Conservation (phyloP, 2,888 invertebrate genomes). For the Oscheius sp. region DNA sequence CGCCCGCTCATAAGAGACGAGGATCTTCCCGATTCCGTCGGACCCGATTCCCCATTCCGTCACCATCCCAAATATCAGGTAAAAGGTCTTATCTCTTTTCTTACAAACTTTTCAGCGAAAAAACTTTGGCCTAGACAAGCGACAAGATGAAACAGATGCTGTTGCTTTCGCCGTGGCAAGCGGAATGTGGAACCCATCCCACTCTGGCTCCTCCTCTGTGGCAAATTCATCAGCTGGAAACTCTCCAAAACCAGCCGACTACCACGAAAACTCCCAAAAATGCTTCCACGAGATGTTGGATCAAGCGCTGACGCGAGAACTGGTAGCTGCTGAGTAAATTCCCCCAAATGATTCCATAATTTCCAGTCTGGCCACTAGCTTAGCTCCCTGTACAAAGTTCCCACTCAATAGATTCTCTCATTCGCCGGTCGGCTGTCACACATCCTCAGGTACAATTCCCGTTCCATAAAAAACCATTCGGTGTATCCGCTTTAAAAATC, state of each 20-base stretch:
- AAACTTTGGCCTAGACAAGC: slow-evolving; percentile 14
- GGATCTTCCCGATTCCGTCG: slow-evolving; percentile 57
- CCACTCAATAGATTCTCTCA: neutral
- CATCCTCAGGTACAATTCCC: slow-evolving; percentile 24
- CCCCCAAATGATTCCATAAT: slow-evolving; percentile 8
- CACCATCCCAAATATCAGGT: slow-evolving; percentile 65
- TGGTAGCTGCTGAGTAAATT: slow-evolving; percentile 31
- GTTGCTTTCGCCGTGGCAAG: slow-evolving; percentile 28
- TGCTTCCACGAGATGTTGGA: slow-evolving; percentile 29
- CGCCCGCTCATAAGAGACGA: slow-evolving; percentile 54
- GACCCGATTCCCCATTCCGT: slow-evolving; percentile 59
- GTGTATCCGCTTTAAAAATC: slow-evolving; percentile 24
- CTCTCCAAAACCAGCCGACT: slow-evolving; percentile 10
- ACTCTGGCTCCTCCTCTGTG: slow-evolving; percentile 4
- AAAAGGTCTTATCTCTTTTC: neutral
- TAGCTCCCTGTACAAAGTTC: slow-evolving; percentile 7
- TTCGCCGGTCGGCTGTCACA: slow-evolving; percentile 1
- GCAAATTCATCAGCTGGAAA: slow-evolving; percentile 21
- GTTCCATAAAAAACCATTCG: slow-evolving; percentile 21
- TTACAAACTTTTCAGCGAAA: slow-evolving; percentile 2
- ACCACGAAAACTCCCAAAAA: slow-evolving; percentile 16
- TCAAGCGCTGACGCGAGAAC: slow-evolving; percentile 22
- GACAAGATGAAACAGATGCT: slow-evolving; percentile 15
- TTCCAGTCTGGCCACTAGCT: slow-evolving; percentile 24
- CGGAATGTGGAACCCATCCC: slow-evolving; percentile 15